Evolutionary conservation across 2,797 vertebrate species (phyloP), one percentile per base, ranked within the genome.

Genomic region (Bufotes viridis): DNA sequence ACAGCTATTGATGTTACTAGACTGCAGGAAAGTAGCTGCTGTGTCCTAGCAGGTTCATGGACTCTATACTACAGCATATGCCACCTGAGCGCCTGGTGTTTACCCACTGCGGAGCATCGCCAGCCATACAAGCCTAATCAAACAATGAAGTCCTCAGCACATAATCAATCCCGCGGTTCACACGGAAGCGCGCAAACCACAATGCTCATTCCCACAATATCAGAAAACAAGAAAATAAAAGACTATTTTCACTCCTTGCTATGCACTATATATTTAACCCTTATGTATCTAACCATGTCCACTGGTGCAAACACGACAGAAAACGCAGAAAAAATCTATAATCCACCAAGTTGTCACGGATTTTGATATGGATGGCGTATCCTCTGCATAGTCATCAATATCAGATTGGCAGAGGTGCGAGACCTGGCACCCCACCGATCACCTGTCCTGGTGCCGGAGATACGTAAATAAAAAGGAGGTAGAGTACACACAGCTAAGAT

Each of bases 131-230:
- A 70, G 34, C 55, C 58, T 61, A 75, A 76, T 55, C 80, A 82
- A 82, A 67, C 80, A 87, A 78, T 78, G 9, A 78, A 55, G 10
- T 76, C 74, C 29, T 76, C 34, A 12, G 57, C 20, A 76, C 58
- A 85, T 51, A 85, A 53, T 61, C 57, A 51, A 20, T 78, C 17
- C 4, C n/a, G 9, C 49, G 3, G 74, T 85, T 78, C 84, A 78
- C 84, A 85, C 60, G 75, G 74, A 78, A 78, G 17, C 12, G 1
- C n/a, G 2, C 84, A 29, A 10, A 78, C 74, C 84, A 51, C 74
- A 85, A 60, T 61, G 22, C 60, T 49, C 58, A 60, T 76, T 85
- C 72, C 83, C 83, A 85, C 84, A 85, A 85, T 78, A 4, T 7
- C 17, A 79, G 2, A 58, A 29, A 12, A 11, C 3, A 79, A 26